Percentiles rank a stretch among this genome's conserved stretches.
Conservation (phyloP, 2,113 vertebrate genomes). For the Eleginops maclovinus region DNA sequence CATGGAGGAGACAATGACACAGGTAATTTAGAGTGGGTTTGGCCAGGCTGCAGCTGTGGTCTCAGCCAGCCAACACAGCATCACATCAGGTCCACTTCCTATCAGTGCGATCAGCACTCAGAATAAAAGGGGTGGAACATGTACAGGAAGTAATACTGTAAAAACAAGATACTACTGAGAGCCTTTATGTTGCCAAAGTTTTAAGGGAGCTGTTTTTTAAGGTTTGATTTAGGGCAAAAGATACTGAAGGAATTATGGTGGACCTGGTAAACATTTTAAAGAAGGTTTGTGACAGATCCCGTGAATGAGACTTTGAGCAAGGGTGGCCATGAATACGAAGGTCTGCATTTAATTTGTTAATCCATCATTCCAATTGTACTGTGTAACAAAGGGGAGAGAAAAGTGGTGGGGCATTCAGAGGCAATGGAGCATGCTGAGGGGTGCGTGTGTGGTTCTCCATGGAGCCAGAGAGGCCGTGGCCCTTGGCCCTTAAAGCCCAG, state of each 20-base stretch:
- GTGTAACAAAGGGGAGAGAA: slow-evolving; percentile 71
- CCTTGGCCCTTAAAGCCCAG: slow-evolving; percentile 73
- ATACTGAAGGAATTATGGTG: slow-evolving; percentile 45
- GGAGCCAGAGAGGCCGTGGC: slow-evolving; percentile 69
- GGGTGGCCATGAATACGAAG: slow-evolving; percentile 68
- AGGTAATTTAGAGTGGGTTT: slow-evolving; percentile 50
- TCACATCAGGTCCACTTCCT: slow-evolving; percentile 56
- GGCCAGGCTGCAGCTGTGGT: slow-evolving; percentile 51
- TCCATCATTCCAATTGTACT: slow-evolving; percentile 78
- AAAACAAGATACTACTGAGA: slow-evolving; percentile 57
- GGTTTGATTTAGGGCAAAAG: slow-evolving; percentile 32
- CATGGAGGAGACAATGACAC: slow-evolving; percentile 36
- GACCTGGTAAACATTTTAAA: slow-evolving; percentile 52
- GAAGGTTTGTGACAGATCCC: slow-evolving; percentile 48
- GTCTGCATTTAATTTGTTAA: slow-evolving; percentile 81
- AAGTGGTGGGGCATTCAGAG: slow-evolving; percentile 76
- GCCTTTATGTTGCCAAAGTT: slow-evolving; percentile 28
- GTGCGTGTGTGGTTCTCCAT: slow-evolving; percentile 72
- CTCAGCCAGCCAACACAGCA: slow-evolving; percentile 55
- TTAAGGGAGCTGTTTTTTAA: slow-evolving; percentile 3
- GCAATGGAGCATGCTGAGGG: slow-evolving; percentile 71
- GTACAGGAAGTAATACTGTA: slow-evolving; percentile 57
- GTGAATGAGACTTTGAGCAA: slow-evolving; percentile 65
- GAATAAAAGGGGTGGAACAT: slow-evolving; percentile 41
- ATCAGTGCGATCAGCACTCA: slow-evolving; percentile 57